Percentiles rank a stretch among this genome's conserved stretches.
phyloP scores from a whole-genome alignment of 1,140 invertebrate genomes.

The Cyrtorhinus lividipennis region DNA sequence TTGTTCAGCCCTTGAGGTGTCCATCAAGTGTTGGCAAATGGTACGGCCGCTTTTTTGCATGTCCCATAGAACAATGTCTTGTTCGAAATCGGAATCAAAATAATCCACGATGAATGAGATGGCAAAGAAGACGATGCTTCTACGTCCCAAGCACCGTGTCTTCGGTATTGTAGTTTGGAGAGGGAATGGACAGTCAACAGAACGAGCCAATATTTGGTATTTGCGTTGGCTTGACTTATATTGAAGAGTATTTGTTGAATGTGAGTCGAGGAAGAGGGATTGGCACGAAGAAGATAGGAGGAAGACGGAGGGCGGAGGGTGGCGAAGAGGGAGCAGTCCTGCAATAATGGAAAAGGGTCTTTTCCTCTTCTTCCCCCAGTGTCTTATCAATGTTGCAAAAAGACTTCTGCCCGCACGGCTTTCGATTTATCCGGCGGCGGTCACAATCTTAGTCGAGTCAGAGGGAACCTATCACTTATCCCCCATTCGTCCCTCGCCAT shows the following conservation, averaged over 20 bases:
- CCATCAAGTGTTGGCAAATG: too few relatives aligned
- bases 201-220: background rate
- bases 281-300: background rate
- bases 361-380: background rate
- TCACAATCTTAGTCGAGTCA: background rate
- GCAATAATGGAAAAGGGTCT: constrained; percentile 1
- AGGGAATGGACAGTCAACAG: background rate
- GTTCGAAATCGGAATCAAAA: too few relatives aligned
- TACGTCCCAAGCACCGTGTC: too few relatives aligned
- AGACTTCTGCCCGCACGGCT: constrained; percentile 5
- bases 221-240: background rate
- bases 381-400: constrained; percentile 6
- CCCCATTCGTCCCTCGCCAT: constrained; percentile 13
- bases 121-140: too few relatives aligned
- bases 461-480: background rate
- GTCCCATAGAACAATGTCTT: too few relatives aligned
- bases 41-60: too few relatives aligned
- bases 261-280: background rate
- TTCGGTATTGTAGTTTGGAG: background rate
- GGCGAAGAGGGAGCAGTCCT: background rate
- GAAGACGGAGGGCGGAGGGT: background rate
- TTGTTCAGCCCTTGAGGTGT: too few relatives aligned
- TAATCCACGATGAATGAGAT: too few relatives aligned
- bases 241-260: constrained; percentile 3
- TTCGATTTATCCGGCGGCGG: constrained; percentile 3